These are phyloP conservation scores for Epinotia ramella DNA, from an alignment of 2,888 invertebrate genomes.

Conservation along the genomic window DNA sequence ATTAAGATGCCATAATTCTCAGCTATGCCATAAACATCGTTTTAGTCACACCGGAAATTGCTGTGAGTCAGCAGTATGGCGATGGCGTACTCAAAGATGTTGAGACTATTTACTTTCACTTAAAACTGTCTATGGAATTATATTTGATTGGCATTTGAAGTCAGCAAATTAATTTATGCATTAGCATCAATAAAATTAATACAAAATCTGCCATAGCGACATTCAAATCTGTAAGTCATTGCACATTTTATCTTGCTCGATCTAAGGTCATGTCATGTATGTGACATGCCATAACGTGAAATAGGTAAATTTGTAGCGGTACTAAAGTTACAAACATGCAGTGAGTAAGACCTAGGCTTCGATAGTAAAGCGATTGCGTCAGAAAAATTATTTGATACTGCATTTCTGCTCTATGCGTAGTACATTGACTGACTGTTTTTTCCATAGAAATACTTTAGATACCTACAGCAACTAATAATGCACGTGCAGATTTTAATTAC, in stretches of 20 bases:
- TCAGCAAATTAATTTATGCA: slow-evolving; percentile 6
- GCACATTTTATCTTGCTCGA: background rate
- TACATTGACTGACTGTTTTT: background rate
- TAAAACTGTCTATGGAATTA: slow-evolving; percentile 9
- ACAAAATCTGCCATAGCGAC: background rate
- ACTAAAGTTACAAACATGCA: background rate
- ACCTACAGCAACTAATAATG: background rate
- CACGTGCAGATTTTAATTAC: background rate
- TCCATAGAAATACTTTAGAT: background rate
- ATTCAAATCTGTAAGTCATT: background rate
- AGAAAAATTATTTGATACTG: slow-evolving; percentile 35
- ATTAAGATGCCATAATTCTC: slow-evolving; percentile 33
- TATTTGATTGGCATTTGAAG: slow-evolving; percentile 19
- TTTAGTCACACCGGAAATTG: slow-evolving; percentile 37
- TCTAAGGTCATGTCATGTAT: background rate
- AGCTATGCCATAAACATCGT: slow-evolving; percentile 19
- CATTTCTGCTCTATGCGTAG: slow-evolving; percentile 47
- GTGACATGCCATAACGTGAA: background rate
- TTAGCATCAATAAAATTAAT: slow-evolving; percentile 3
- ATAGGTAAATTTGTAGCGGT: background rate
- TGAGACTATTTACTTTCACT: slow-evolving; percentile 36
- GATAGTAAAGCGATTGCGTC: slow-evolving; percentile 16
- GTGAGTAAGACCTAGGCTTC: slow-evolving; percentile 20
- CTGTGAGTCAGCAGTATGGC: slow-evolving; percentile 23
- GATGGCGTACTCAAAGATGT: slow-evolving; percentile 10